phyloP scores from a whole-genome alignment of 2,113 vertebrate genomes.

The Henicopernis longicauda region DNA sequence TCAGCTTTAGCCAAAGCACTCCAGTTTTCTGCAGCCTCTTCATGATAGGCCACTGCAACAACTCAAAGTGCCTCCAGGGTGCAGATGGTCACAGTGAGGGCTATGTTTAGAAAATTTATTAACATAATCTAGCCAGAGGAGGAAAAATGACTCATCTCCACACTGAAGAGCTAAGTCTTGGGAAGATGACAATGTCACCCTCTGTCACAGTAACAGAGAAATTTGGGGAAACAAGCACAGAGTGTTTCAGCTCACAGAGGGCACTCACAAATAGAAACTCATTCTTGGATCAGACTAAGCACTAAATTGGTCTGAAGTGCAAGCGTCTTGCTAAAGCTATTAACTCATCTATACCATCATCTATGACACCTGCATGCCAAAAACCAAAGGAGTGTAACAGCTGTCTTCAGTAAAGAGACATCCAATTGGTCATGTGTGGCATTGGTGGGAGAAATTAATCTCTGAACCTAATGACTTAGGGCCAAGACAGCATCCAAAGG shows the following conservation, averaged over 20 bases:
- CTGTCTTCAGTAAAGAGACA: neutral
- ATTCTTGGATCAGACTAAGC: neutral
- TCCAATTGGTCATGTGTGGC: neutral
- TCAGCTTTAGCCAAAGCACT: neutral
- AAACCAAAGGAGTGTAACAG: neutral
- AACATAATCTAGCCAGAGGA: neutral
- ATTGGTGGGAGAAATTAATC: neutral
- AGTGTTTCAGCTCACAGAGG: neutral
- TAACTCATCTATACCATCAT: neutral
- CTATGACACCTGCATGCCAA: neutral
- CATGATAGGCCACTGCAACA: neutral
- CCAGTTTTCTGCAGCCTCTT: neutral
- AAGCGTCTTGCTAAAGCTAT: neutral
- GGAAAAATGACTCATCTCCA: neutral
- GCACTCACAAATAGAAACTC: neutral
- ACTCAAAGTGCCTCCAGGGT: neutral
- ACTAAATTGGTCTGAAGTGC: neutral
- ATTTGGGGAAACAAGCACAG: neutral
- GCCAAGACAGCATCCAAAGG: neutral
- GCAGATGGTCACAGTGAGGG: neutral
- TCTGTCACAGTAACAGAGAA: neutral
- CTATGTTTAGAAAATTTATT: neutral
- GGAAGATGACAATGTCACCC: neutral
- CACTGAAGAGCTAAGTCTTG: neutral
- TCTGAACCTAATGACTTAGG: neutral